Conservation (phyloP, 1,140 invertebrate genomes). For the Oncopodura yosiiana region DNA sequence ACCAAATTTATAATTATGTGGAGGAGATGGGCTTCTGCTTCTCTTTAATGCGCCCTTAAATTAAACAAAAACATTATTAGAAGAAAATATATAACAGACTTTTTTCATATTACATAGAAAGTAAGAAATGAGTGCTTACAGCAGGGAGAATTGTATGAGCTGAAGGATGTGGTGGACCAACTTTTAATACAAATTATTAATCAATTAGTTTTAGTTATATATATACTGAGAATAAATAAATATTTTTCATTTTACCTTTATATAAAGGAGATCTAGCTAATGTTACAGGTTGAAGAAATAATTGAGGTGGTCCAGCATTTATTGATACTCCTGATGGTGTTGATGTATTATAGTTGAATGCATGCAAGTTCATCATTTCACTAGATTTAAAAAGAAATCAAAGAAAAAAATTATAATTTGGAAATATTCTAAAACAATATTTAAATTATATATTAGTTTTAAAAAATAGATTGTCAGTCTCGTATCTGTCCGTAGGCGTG, state of each 20-base stretch:
- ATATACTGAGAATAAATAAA: conserved; percentile 16
- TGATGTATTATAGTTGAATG: conserved; percentile 39
- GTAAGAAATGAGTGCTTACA: conserved; percentile 39
- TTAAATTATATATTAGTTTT: background rate
- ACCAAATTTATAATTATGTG: conserved; percentile 32
- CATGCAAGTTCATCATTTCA: conserved; percentile 47
- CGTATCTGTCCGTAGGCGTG: too few relatives aligned
- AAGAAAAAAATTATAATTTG: background rate
- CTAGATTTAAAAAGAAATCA: conserved; percentile 38
- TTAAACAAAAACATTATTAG: conserved; percentile 11
- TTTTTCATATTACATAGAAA: conserved; percentile 11
- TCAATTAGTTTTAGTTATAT: conserved; percentile 6
- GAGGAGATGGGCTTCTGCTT: conserved; percentile 51
- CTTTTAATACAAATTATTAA: background rate
- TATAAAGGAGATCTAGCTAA: conserved; percentile 33
- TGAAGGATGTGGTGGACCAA: conserved; percentile 36
- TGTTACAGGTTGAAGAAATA: conserved; percentile 35
- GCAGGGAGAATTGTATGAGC: conserved; percentile 42
- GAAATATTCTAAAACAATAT: background rate
- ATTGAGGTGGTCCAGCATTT: conserved; percentile 27
- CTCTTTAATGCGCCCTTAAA: conserved; percentile 50
- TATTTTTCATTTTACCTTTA: conserved; percentile 29
- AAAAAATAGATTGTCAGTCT: too few relatives aligned
- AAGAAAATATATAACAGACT: conserved; percentile 11
- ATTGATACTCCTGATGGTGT: conserved; percentile 24